A percentile compares a stretch with the other conserved stretches of the same genome.
These are phyloP conservation scores for Agrypnia vestita DNA, from an alignment of 1,140 invertebrate species.

Conservation along the genomic window DNA sequence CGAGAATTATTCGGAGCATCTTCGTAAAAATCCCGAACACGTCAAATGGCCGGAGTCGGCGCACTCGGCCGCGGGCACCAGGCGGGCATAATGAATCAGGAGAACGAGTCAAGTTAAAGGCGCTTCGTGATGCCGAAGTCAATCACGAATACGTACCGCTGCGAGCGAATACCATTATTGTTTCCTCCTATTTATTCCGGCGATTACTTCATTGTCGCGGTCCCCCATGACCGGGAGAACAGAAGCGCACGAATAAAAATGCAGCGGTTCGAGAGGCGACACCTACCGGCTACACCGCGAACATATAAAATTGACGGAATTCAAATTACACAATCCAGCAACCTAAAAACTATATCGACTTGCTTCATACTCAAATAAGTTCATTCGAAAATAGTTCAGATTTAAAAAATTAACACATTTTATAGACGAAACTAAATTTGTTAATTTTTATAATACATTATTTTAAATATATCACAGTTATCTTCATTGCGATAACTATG, in stretches of 20 bases:
- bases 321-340: background rate
- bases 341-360: no score
- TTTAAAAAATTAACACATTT: no score
- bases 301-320: background rate
- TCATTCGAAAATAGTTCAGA: no score
- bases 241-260: conserved; percentile 15
- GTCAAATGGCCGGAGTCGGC: conserved; percentile 53
- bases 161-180: conserved; percentile 35
- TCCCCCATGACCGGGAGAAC: conserved; percentile 33
- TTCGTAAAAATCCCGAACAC: conserved; percentile 45
- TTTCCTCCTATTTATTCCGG: conserved; percentile 46
- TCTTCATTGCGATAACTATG: no score
- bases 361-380: no score
- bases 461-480: no score
- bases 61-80: conserved; percentile 53
- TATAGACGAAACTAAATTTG: no score
- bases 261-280: background rate
- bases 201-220: conserved; percentile 47
- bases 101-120: conserved; percentile 28
- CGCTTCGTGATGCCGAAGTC: conserved; percentile 50
- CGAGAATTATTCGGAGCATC: conserved; percentile 10
- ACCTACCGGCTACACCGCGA: background rate
- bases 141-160: conserved; percentile 52
- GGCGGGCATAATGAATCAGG: conserved; percentile 49
- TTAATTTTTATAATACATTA: no score